Percentiles rank a stretch among this genome's conserved stretches.
Evolutionary conservation across 2,113 vertebrate species (phyloP).

Genomic region (Phalacrocorax pelagicus): DNA sequence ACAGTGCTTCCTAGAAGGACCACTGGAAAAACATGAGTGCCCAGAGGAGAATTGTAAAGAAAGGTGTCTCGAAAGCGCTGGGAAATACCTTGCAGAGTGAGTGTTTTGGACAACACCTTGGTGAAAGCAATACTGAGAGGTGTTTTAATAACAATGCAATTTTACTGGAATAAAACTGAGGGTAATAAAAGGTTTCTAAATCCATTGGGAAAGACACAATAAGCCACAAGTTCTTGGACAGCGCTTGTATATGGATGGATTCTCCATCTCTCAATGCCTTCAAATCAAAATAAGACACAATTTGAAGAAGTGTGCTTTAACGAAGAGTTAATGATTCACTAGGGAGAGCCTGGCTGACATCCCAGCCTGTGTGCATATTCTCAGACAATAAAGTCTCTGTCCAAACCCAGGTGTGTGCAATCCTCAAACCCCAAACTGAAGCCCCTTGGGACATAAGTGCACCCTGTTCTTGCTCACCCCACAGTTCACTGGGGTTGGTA

Average conservation of each 20-base stretch:
- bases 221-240: background rate
- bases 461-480: background rate
- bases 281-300: background rate
- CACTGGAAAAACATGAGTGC: background rate
- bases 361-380: background rate
- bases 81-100: background rate
- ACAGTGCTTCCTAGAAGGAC: background rate
- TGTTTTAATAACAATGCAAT: background rate
- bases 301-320: background rate
- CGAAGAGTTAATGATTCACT: background rate
- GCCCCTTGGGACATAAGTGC: background rate
- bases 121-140: background rate
- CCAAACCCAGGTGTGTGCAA: background rate
- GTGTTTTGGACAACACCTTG: background rate
- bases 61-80: background rate
- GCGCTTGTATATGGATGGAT: background rate
- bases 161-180: background rate
- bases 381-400: background rate
- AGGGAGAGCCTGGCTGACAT: background rate
- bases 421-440: background rate
- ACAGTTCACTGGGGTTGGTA: background rate
- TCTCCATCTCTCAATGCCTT: background rate
- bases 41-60: background rate
- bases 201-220: background rate
- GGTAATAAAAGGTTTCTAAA: background rate